Evolutionary conservation across 2,888 invertebrate genomes (phyloP).

Genomic region (Drosophila fulvimacula): DNA sequence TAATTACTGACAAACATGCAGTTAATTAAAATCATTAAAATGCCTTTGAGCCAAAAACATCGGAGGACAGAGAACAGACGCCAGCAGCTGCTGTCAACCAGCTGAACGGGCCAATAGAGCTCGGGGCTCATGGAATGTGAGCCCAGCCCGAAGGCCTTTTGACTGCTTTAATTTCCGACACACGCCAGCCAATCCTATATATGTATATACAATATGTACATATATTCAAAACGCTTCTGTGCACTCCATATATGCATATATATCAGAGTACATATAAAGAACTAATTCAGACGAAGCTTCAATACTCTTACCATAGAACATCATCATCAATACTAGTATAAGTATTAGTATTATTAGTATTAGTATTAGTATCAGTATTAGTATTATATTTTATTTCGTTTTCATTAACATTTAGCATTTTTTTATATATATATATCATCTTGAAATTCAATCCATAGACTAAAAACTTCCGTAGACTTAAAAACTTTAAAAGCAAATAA

Average conservation of each 20-base stretch:
- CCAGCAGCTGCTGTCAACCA: constrained; percentile 26
- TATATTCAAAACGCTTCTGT: neutral
- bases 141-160: constrained; percentile 24
- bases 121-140: constrained; percentile 1
- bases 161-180: constrained; percentile 67
- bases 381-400: too few species aligned
- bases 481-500: neutral
- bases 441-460: neutral
- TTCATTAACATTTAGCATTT: too few species aligned
- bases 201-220: neutral
- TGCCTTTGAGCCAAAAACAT: constrained; percentile 67
- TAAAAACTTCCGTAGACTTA: too few species aligned
- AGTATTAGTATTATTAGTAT: neutral
- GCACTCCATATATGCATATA: neutral
- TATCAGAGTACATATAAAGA: neutral
- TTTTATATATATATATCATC: too few species aligned
- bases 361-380: neutral
- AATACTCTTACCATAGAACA: constrained; percentile 10
- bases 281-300: neutral
- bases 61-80: constrained; percentile 19
- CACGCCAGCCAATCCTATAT: constrained; percentile 44
- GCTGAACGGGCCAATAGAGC: constrained; percentile 23
- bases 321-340: too few species aligned
- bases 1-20: constrained; percentile 77
- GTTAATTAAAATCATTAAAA: constrained; percentile 79